Percentiles rank a stretch among this genome's conserved stretches.
phyloP scores from a whole-genome alignment of 2,797 vertebrate species.

The Staurois parvus region DNA sequence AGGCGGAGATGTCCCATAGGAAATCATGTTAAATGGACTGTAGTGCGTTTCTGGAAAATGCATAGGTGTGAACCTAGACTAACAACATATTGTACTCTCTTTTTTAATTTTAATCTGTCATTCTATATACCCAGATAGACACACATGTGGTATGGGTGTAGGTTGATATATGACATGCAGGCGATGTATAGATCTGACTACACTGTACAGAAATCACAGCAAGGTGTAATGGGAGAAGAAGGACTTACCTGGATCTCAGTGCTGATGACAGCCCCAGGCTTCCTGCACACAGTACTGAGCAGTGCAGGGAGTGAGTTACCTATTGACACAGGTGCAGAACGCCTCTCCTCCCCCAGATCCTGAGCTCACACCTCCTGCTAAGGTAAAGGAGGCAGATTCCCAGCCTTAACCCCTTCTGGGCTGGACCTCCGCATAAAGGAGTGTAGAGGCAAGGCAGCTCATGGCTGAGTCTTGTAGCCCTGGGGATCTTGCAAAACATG shows the following conservation, averaged over 20 bases:
- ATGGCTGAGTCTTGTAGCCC: constrained; percentile 14
- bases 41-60: no score
- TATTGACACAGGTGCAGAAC: constrained; percentile 52
- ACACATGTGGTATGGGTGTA: background rate
- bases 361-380: constrained; percentile 45
- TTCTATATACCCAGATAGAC: no score
- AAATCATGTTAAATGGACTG: no score
- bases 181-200: background rate
- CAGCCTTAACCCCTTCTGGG: constrained; percentile 11
- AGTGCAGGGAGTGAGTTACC: constrained; percentile 40
- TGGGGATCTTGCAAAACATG: constrained; percentile 15
- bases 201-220: background rate
- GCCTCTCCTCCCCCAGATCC: constrained; percentile 3
- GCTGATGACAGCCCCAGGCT: background rate
- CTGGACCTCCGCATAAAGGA: background rate
- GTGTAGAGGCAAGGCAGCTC: background rate
- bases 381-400: constrained; percentile 10
- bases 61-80: no score
- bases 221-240: background rate
- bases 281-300: background rate
- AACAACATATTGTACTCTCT: no score
- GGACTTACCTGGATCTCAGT: constrained; percentile 10
- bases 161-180: background rate
- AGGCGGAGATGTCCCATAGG: no score
- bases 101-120: no score